Percentiles rank a stretch among this genome's conserved stretches.
Conservation (phyloP, 2,113 vertebrate genomes). For the Nibea albiflora region DNA sequence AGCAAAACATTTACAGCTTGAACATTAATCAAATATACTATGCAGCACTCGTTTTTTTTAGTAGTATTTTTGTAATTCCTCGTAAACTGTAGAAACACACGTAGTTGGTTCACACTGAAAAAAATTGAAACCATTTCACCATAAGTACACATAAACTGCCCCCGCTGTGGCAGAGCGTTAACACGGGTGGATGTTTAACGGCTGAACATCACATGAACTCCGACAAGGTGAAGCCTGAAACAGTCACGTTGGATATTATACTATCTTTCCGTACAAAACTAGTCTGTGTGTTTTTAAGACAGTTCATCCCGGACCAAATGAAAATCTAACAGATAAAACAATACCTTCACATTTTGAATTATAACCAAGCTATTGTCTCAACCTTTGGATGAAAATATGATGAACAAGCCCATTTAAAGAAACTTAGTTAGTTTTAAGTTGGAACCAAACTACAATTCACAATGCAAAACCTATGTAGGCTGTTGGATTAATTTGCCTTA, state of each 20-base stretch:
- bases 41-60: conserved; percentile 70
- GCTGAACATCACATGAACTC: conserved; percentile 26
- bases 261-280: conserved; percentile 60
- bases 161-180: neutral
- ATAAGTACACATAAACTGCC: conserved; percentile 61
- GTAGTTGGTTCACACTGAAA: conserved; percentile 72
- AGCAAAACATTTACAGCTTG: conserved; percentile 84
- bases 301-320: neutral
- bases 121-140: conserved; percentile 69
- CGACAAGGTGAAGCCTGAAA: conserved; percentile 57
- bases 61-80: conserved; percentile 59
- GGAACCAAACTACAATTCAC: neutral
- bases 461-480: neutral
- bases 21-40: conserved; percentile 81
- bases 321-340: conserved; percentile 10
- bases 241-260: conserved; percentile 63
- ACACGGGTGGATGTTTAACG: conserved; percentile 38
- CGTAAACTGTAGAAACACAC: conserved; percentile 79
- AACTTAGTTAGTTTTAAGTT: neutral
- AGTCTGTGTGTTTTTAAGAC: conserved; percentile 31
- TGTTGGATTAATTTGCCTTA: neutral
- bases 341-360: neutral
- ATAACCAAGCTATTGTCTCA: neutral
- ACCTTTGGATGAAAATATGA: neutral
- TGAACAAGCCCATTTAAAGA: neutral